A percentile compares a stretch with the other conserved stretches of the same genome.
Conservation (phyloP, 1,140 invertebrate species). For the Diplogasteroides magnus region DNA sequence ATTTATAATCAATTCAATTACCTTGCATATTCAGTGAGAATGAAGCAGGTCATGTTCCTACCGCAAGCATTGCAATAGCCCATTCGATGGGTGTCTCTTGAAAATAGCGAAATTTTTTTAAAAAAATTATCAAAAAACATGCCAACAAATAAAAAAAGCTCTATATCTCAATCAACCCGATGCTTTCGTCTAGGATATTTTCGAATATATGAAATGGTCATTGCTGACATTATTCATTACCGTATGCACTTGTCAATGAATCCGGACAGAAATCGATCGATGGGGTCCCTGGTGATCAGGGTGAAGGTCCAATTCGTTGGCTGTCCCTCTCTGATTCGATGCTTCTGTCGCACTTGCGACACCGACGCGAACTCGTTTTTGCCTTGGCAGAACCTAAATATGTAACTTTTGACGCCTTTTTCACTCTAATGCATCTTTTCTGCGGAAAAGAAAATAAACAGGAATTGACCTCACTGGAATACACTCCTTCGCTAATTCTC, state of each 20-base stretch:
- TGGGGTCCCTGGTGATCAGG: slow-evolving; percentile 11
- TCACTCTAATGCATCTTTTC: background rate
- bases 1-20: no score
- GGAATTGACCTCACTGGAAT: no score
- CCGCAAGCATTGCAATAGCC: slow-evolving; percentile 30
- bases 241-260: slow-evolving; percentile 17
- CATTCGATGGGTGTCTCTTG: slow-evolving; percentile 16
- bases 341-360: no score
- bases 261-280: slow-evolving; percentile 15
- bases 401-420: background rate
- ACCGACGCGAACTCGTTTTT: no score
- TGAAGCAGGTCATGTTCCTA: slow-evolving; percentile 33
- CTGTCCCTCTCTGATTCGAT: no score
- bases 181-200: no score
- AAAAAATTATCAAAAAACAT: no score
- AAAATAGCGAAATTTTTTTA: no score
- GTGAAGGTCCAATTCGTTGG: slow-evolving; percentile 9
- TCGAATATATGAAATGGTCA: no score
- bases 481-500: slow-evolving; percentile 17
- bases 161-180: no score
- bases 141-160: no score
- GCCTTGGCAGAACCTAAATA: background rate
- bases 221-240: no score
- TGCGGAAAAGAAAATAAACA: background rate
- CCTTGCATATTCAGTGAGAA: slow-evolving; percentile 32